Conservation (phyloP, 2,113 vertebrate genomes). For the Pangasianodon gigas region DNA sequence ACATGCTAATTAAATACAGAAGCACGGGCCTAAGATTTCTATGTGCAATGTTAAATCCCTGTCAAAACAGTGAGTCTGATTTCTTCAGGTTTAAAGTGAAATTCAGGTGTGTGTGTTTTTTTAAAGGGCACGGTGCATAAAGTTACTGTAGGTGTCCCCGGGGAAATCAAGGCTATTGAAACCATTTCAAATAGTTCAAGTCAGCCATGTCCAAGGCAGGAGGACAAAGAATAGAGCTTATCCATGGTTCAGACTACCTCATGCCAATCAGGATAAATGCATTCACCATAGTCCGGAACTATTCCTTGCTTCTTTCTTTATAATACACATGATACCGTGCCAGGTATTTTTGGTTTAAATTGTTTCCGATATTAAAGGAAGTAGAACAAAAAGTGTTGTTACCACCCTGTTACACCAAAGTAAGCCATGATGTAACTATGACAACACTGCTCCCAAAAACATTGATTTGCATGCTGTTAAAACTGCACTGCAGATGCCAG, state of each 20-base stretch:
- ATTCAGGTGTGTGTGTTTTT: background rate
- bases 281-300: slow-evolving; percentile 7
- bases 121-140: slow-evolving; percentile 28
- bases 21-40: background rate
- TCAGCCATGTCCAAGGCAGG: slow-evolving; percentile 49
- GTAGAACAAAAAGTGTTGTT: background rate
- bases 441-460: slow-evolving; percentile 1
- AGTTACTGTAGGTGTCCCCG: slow-evolving; percentile 38
- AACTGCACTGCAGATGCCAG: background rate
- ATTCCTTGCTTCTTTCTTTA: background rate
- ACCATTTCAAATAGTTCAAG: slow-evolving; percentile 48
- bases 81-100: background rate
- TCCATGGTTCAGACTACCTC: slow-evolving; percentile 40
- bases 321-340: background rate
- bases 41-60: background rate
- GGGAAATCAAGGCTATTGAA: slow-evolving; percentile 57
- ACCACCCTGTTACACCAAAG: background rate
- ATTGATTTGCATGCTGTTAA: slow-evolving; percentile 31
- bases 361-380: background rate
- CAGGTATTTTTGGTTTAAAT: background rate
- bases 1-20: background rate
- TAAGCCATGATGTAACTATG: slow-evolving; percentile 2
- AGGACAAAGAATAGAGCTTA: slow-evolving; percentile 44
- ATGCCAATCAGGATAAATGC: slow-evolving; percentile 48
- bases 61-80: background rate